phyloP scores from a whole-genome alignment of 1,140 invertebrate genomes.

The Hormaphis cornu region DNA sequence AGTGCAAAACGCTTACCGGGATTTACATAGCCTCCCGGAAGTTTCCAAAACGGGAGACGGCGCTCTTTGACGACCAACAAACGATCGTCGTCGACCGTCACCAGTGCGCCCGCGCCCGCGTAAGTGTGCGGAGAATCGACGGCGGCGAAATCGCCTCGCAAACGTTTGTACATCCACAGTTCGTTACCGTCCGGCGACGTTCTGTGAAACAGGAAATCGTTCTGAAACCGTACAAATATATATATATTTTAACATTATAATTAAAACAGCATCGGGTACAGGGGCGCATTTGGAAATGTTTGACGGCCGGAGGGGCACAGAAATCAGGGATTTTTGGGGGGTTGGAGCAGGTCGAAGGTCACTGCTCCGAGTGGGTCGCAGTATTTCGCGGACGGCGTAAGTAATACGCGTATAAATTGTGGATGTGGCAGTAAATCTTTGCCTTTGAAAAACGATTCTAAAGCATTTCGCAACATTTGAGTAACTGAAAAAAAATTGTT shows the following conservation, averaged over 20 bases:
- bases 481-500: no score
- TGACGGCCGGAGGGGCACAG: no score
- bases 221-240: conserved; percentile 16
- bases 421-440: no score
- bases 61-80: conserved; percentile 34
- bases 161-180: conserved; percentile 30
- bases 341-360: no score
- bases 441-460: no score
- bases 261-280: no score
- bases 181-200: conserved; percentile 27
- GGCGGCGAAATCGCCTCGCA: neutral
- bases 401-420: no score
- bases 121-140: conserved; percentile 13
- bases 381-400: no score
- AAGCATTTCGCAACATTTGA: no score
- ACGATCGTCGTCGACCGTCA: conserved; percentile 15
- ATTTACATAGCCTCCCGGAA: conserved; percentile 85
- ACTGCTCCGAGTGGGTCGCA: no score
- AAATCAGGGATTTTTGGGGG: no score
- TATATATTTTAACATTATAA: conserved; percentile 12
- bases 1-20: conserved; percentile 49
- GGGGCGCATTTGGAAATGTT: no score
- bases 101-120: conserved; percentile 2
- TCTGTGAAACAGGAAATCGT: conserved; percentile 29
- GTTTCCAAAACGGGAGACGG: conserved; percentile 61